These are phyloP conservation scores for Bursaphelenchus mucronatus DNA, from an alignment of 1,140 invertebrate species.

Conservation along the genomic window DNA sequence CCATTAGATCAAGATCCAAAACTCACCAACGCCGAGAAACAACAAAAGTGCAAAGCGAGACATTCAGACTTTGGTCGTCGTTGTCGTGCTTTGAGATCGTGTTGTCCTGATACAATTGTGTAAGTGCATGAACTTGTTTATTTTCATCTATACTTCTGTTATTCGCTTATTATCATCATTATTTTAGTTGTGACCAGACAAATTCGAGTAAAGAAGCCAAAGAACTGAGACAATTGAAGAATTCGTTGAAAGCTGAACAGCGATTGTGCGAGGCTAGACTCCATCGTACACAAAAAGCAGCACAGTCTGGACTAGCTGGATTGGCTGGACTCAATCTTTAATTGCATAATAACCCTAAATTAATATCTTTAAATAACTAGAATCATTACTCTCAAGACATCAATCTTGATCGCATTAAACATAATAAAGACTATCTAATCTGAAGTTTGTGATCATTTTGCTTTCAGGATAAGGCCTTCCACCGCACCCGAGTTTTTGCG, in stretches of 20 bases:
- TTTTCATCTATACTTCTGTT: background rate
- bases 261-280: slow-evolving; percentile 10
- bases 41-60: background rate
- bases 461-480: no score
- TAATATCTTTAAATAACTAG: no score
- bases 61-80: background rate
- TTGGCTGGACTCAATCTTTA: slow-evolving; percentile 1
- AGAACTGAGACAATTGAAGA: slow-evolving; percentile 1
- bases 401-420: no score
- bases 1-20: background rate
- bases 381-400: no score
- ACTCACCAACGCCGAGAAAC: background rate
- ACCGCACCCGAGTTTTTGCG: no score
- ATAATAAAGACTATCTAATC: no score
- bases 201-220: background rate
- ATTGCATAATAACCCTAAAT: background rate
- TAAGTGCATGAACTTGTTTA: background rate
- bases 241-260: slow-evolving; percentile 8
- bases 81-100: slow-evolving; percentile 1
- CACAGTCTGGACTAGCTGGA: no score
- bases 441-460: no score
- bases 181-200: slow-evolving; percentile 7
- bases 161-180: background rate
- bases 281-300: background rate
- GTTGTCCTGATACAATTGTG: slow-evolving; percentile 13